phyloP scores from a whole-genome alignment of 2,113 vertebrate species.

The Lepisosteus oculatus region DNA sequence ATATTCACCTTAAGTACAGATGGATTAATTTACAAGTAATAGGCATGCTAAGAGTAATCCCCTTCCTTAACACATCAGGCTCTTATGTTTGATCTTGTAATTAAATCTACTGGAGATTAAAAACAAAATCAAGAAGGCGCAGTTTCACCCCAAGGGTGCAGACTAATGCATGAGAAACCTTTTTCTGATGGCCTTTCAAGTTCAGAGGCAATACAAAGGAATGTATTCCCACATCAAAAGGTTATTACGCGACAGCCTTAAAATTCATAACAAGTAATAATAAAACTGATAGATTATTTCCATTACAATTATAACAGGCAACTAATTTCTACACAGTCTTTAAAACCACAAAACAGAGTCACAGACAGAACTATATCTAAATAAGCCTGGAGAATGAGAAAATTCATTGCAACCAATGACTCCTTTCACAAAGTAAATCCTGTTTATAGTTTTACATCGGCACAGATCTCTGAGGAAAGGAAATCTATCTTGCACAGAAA shows the following conservation, averaged over 20 bases:
- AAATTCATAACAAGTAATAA: background rate
- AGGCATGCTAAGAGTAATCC: background rate
- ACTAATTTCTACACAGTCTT: too few species aligned
- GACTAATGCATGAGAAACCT: background rate
- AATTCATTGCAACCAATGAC: background rate
- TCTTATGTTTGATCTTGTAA: background rate
- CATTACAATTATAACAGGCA: too few species aligned
- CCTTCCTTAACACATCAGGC: background rate
- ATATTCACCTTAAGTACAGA: background rate
- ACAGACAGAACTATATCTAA: too few species aligned
- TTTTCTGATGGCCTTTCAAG: background rate
- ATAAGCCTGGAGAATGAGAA: background rate
- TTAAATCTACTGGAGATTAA: slow-evolving; percentile 9
- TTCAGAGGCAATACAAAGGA: too few species aligned
- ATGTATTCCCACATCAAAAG: too few species aligned
- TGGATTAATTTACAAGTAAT: too few species aligned
- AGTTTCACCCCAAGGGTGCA: background rate
- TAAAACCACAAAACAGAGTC: too few species aligned
- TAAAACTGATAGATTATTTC: too few species aligned
- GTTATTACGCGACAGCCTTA: background rate
- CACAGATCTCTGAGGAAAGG: background rate
- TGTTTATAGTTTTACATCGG: too few species aligned
- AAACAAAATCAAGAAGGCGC: background rate
- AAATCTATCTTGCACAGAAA: background rate
- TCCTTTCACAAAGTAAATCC: too few species aligned